Base-by-base conservation (phyloP, 37 sponge, comb jelly and placozoan genomes). In the Tethya wilhelma region DNA sequence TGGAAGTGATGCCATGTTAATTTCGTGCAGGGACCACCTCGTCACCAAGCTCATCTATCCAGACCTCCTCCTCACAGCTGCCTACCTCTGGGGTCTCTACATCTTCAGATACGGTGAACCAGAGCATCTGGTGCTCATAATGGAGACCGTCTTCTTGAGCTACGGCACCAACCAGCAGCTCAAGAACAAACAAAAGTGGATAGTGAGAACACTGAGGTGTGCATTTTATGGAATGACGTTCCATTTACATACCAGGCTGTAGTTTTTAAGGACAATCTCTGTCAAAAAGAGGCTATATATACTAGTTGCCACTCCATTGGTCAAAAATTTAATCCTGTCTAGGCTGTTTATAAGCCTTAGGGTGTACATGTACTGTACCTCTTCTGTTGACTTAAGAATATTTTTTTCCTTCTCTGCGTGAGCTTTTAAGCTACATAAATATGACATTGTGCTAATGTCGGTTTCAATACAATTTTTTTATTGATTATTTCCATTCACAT, bases 41-140 rank as follows among this genome's bases (percentile, higher is more conserved):
- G 17, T 80, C 14, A 56, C 71, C 4, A 12, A 34, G 3, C 44
- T 57, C 22, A 42, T 80, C 44, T 26, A 88, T 20, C 74, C 86
- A 8, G 92, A 91, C 56, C 11, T 83, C 1, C 85, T 94, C 38
- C 64, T 90, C 9, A 66, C 88, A 23, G 83, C 53, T 1, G 79
- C 92, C 37, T 94, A 91, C 38, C 36, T 90, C 28, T 87, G 69
- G 44, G 90, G 89, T 1, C 37, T 94, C 55, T 94, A 90, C 69
- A 38, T 91, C 59, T 88, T 94, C 56, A 56, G 90, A 0, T 89
- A 30, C n/a, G 55, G 60, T 23, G 74, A 78, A 5, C 77, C 84
- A 17, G 90, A 89, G 29, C 84, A 89, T 40, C 79, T 89, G 12
- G 55, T 77, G 1, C 39, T 80, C 8, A 69, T 90, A 8, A 74